Percentiles rank a stretch among this genome's conserved stretches.
These are phyloP conservation scores for Paratilapia polleni DNA, from an alignment of 2,113 vertebrate genomes.

Conservation along the genomic window DNA sequence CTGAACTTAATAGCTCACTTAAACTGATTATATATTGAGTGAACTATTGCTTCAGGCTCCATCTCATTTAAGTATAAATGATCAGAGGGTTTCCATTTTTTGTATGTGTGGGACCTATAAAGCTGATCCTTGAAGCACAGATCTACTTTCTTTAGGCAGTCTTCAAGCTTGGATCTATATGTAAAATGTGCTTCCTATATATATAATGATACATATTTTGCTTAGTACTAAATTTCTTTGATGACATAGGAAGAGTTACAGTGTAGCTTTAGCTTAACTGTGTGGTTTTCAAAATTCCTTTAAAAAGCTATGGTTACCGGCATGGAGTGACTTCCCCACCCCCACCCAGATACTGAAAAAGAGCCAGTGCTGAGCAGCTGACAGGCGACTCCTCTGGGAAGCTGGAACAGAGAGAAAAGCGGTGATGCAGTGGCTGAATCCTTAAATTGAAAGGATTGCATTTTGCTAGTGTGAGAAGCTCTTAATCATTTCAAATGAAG, in stretches of 20 bases:
- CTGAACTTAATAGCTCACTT: neutral
- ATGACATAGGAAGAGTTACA: neutral
- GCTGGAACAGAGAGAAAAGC: conserved; percentile 17
- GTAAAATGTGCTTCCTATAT: too few relatives aligned
- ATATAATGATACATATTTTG: too few relatives aligned
- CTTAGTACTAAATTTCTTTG: neutral
- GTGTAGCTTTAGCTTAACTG: neutral
- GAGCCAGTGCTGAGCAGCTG: conserved; percentile 27
- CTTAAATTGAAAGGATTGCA: conserved; percentile 34
- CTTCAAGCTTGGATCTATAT: neutral
- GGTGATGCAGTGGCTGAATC: conserved; percentile 45
- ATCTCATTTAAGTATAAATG: neutral
- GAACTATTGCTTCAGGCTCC: neutral
- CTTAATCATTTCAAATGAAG: conserved; percentile 38
- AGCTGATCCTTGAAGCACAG: neutral
- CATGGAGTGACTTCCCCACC: neutral
- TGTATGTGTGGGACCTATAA: neutral
- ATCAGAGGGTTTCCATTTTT: neutral
- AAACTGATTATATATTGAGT: neutral
- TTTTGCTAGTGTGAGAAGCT: conserved; percentile 18
- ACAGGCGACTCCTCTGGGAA: conserved; percentile 54
- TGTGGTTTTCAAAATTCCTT: conserved; percentile 7
- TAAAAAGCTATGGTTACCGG: conserved; percentile 15
- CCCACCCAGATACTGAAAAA: conserved; percentile 18
- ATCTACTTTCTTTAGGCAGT: neutral